Conservation (phyloP, 1,140 invertebrate genomes). For the Sycophaga agraensis region DNA sequence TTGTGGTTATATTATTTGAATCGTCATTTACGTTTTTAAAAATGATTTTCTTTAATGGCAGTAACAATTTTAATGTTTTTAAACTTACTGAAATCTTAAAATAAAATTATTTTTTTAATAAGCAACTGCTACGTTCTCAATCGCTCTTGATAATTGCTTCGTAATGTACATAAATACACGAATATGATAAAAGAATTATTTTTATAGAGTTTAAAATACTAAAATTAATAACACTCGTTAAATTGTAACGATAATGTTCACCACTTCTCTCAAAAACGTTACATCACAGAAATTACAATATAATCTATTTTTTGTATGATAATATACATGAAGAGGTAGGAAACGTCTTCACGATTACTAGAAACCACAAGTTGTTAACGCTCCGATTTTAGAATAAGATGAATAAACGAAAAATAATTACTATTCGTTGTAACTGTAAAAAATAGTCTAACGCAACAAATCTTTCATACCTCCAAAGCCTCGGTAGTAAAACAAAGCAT, state of each 20-base stretch:
- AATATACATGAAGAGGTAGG: constrained; percentile 6
- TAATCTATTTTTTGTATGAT: constrained; percentile 3
- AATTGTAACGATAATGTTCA: background rate
- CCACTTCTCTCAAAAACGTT: background rate
- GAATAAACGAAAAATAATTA: constrained; percentile 1
- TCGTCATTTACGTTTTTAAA: background rate
- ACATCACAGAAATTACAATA: constrained; percentile 5
- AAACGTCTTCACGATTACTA: constrained; percentile 12
- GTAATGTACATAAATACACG: background rate
- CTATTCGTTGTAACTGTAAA: background rate
- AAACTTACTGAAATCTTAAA: background rate
- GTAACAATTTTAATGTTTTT: background rate
- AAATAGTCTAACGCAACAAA: background rate
- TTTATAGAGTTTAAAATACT: background rate
- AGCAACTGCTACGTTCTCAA: background rate
- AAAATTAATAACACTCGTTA: background rate
- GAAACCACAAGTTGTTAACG: constrained; percentile 11
- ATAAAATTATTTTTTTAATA: constrained; percentile 9
- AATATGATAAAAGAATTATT: background rate
- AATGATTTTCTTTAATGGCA: constrained; percentile 12
- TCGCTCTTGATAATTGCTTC: background rate
- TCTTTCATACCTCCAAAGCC: background rate
- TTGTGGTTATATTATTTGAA: background rate
- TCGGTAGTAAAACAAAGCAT: background rate
- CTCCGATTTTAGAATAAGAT: no score